Evolutionary conservation across 2,888 invertebrate genomes (phyloP), one percentile per base, ranked within the genome.

Genomic region (Branchellion lobata): DNA sequence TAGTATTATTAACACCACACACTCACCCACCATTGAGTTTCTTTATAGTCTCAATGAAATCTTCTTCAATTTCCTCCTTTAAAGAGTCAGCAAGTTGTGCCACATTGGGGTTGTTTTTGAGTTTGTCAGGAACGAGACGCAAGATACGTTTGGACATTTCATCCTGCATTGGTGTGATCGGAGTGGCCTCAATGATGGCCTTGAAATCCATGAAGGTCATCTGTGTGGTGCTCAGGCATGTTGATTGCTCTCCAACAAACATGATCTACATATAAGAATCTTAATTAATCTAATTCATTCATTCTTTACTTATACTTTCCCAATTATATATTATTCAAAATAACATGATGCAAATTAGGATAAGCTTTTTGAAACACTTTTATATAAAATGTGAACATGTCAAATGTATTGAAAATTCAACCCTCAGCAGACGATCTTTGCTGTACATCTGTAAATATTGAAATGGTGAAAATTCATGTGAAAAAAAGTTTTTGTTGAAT

Each of bases 121-220:
- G 83, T 34, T 84, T 83, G 34, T 85, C 84, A 21, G 87, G 87
- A 21, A 87, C 85, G 84, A 86, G 84, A 71, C 83, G 81, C 8
- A 86, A 82, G 72, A 88, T 87, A 81, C 86, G 85, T 31, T 85
- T 84, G 34, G 85, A 84, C 86, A 86, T 87, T 78, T 86, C 84
- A 31, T 85, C 84, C 83, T 87, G 87, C 84, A 88, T 87, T 1
- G 86, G 85, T 0, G 86, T 86, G 29, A 87, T 84, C 0, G 88
- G 88, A 8, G 86, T 86, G 80, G 84, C 84, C 81, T 86, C 86
- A 29, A 88, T 87, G 83, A 86, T 87, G 74, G 84, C 84, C 83
- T 86, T 86, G 82, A 88, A 83, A 82, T 86, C 87, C 83, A 85
- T 85, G 82, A 87, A 88, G 83, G 87, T 88, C 47, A 86, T 81